Evolutionary conservation across 2,797 vertebrate genomes (phyloP).

Genomic region (Gymnopithys bicolor): DNA sequence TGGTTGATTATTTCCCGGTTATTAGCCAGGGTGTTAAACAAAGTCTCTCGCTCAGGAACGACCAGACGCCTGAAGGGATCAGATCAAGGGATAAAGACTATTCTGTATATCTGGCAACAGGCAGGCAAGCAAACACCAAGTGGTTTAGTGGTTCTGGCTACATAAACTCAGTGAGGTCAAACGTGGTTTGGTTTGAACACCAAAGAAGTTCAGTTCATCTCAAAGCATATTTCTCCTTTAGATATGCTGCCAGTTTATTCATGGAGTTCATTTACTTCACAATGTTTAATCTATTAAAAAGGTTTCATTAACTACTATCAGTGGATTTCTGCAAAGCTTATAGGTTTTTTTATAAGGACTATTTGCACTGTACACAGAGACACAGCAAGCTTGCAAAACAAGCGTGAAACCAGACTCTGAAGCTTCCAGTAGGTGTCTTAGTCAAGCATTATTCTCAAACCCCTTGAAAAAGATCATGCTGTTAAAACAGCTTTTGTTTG

Average conservation of each 20-base stretch:
- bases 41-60: conserved; percentile 89
- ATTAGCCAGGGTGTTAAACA: conserved; percentile 92
- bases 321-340: background rate
- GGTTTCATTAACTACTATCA: background rate
- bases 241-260: background rate
- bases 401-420: fast-evolving
- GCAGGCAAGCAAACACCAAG: background rate
- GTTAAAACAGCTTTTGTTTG: background rate
- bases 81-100: background rate
- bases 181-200: background rate
- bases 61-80: conserved; percentile 84
- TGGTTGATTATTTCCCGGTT: conserved; percentile 95
- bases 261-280: background rate
- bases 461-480: background rate
- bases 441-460: background rate
- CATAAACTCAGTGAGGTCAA: background rate
- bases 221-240: background rate
- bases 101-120: background rate
- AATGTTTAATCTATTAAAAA: background rate
- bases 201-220: background rate
- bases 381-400: background rate
- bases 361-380: background rate
- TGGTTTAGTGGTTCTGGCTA: background rate
- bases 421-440: background rate
- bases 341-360: background rate